Percentiles rank a stretch among this genome's conserved stretches.
Conservation (phyloP, 2,888 invertebrate species). For the Merodon equestris region DNA sequence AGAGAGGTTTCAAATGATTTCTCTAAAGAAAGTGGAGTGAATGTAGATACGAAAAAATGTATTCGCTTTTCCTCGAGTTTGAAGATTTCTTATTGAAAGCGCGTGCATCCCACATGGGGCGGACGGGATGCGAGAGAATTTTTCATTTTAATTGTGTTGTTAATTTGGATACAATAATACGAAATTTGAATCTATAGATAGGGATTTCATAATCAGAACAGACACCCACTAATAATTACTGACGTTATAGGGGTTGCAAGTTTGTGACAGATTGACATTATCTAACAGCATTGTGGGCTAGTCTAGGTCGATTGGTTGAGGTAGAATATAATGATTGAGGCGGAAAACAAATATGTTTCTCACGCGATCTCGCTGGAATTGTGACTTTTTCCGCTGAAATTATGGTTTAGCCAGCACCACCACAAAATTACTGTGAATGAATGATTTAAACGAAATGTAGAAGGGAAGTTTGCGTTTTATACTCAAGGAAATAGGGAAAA, state of each 20-base stretch:
- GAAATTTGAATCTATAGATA: conserved; percentile 38
- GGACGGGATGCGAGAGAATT: conserved; percentile 17
- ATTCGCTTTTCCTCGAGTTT: conserved; percentile 1
- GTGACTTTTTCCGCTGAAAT: conserved; percentile 16
- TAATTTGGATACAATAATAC: conserved; percentile 64
- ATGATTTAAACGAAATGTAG: neutral
- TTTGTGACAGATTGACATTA: conserved; percentile 38
- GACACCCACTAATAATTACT: no score
- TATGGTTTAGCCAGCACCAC: neutral
- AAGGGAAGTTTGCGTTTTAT: neutral
- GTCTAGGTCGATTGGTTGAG: conserved; percentile 26
- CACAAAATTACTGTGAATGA: no score
- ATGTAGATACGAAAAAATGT: conserved; percentile 26
- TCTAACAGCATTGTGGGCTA: conserved; percentile 29
- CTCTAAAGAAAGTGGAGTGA: conserved; percentile 64
- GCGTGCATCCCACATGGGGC: no score
- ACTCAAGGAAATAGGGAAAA: neutral
- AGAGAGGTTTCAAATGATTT: conserved; percentile 54
- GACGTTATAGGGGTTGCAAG: conserved; percentile 11
- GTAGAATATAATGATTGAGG: neutral
- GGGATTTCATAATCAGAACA: conserved; percentile 55
- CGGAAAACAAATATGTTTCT: conserved; percentile 6
- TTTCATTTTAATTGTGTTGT: conserved; percentile 63
- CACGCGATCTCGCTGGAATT: conserved; percentile 24
- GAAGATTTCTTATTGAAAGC: no score